Evolutionary conservation across 2,797 vertebrate species (phyloP).

Genomic region (Poeciliopsis paucimaculata): DNA sequence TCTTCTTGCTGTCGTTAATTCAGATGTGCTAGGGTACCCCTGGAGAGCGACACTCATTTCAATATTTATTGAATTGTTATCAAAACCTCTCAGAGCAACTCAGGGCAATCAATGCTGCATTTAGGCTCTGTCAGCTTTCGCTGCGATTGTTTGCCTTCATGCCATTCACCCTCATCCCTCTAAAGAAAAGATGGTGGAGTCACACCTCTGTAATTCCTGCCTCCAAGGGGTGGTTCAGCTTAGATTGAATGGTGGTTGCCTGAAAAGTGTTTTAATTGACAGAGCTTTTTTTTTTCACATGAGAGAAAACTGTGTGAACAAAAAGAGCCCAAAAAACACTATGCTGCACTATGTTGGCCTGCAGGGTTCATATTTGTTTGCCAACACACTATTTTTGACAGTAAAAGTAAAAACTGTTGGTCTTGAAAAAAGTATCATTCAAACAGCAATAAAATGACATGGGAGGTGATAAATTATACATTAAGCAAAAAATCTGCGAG

Average conservation of each 20-base stretch:
- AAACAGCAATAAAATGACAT: slow-evolving; percentile 43
- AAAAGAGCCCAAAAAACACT: slow-evolving; percentile 9
- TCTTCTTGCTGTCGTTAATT: slow-evolving; percentile 56
- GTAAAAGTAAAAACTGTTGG: slow-evolving; percentile 14
- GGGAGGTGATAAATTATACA: slow-evolving; percentile 58
- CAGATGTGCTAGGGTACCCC: slow-evolving; percentile 46
- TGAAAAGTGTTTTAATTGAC: slow-evolving; percentile 66
- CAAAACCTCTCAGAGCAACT: slow-evolving; percentile 75
- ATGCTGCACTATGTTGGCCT: slow-evolving; percentile 28
- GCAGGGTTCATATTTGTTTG: slow-evolving; percentile 44
- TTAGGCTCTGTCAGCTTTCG: slow-evolving; percentile 49
- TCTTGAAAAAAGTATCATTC: slow-evolving; percentile 21
- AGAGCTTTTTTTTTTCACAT: slow-evolving; percentile 24
- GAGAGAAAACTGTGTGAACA: slow-evolving; percentile 21
- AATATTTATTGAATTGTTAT: slow-evolving; percentile 82
- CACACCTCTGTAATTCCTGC: slow-evolving; percentile 61
- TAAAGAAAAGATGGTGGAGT: slow-evolving; percentile 50
- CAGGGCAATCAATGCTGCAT: slow-evolving; percentile 71
- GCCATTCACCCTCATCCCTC: slow-evolving; percentile 51
- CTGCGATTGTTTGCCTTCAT: slow-evolving; percentile 63
- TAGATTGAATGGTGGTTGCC: slow-evolving; percentile 52
- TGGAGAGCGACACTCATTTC: slow-evolving; percentile 71
- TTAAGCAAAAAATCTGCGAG: slow-evolving; percentile 40
- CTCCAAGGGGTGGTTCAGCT: slow-evolving; percentile 36
- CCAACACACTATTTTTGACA: slow-evolving; percentile 20